These are phyloP conservation scores for Agonopterix alstromeriana DNA, from an alignment of 2,888 invertebrate genomes.

Conservation along the genomic window DNA sequence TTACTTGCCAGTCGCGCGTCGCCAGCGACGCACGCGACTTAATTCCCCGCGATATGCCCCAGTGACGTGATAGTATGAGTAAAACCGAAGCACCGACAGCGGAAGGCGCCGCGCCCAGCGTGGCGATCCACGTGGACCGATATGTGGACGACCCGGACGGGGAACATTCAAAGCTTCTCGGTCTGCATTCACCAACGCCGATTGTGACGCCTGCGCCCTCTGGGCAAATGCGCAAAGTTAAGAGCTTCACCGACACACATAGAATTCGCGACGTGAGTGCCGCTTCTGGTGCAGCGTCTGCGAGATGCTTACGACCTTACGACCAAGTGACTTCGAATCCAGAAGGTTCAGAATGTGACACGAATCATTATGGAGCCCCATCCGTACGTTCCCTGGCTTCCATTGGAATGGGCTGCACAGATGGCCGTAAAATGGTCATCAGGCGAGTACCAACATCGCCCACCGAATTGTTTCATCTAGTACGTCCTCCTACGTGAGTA, in stretches of 20 bases:
- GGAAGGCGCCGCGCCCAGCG: constrained; percentile 62
- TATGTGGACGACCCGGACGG: constrained; percentile 53
- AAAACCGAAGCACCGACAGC: constrained; percentile 56
- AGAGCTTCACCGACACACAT: constrained; percentile 71
- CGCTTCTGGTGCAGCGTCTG: constrained; percentile 67
- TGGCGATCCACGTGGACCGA: constrained; percentile 63
- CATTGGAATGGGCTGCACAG: constrained; percentile 92
- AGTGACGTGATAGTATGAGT: constrained; percentile 71
- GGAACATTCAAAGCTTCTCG: constrained; percentile 60
- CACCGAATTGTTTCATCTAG: constrained; percentile 89
- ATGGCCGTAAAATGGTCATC: constrained; percentile 90
- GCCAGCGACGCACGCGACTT: constrained; percentile 63
- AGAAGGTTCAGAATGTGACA: constrained; percentile 79
- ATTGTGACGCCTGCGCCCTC: constrained; percentile 49
- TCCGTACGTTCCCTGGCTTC: constrained; percentile 88
- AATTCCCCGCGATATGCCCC: constrained; percentile 63
- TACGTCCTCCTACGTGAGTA: constrained; percentile 89
- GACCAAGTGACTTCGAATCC: constrained; percentile 67
- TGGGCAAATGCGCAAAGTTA: constrained; percentile 71
- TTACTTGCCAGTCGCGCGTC: constrained; percentile 60
- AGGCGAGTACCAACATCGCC: constrained; percentile 90
- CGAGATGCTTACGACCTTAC: constrained; percentile 64
- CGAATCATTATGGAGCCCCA: constrained; percentile 80
- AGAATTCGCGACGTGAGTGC: constrained; percentile 60
- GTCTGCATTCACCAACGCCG: constrained; percentile 45